Evolutionary conservation across 1,140 invertebrate genomes (phyloP), one percentile per base, ranked within the genome.

Genomic region (Pachyrhynchus sulphureomaculatus): DNA sequence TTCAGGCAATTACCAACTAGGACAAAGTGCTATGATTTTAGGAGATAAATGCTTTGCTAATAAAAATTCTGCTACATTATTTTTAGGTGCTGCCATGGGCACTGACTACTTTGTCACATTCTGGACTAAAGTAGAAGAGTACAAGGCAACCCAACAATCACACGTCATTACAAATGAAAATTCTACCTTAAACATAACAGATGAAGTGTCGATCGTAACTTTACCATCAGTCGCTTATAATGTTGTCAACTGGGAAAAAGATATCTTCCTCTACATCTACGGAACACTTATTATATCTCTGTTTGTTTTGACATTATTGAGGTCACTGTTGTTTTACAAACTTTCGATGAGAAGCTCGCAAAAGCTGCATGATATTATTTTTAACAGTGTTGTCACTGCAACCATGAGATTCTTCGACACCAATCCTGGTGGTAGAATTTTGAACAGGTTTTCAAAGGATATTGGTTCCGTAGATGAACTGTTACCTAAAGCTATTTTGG

Each of bases 361-460:
- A 52, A 81, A 78, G 34, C 71, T 91, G 1, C 89, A 91, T 71
- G 83, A 89, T 63, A 75, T 71, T 21, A 86, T 88, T 78, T 91
- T 91, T 71, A 67, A 72, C 18, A 78, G 79, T 29, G 74, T 88
- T 8, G 77, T 89, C 2, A 72, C 76, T 32, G 77, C 80, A 0
- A 74, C 86, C 0, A 93, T 95, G 88, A 73, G 83, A 9, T 96
- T 95, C 77, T 95, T 95, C 70, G 89, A 95, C 67, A 82, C 80
- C 0, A 95, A 91, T 77, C 88, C 91, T 3, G 86, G 86, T 60
- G 93, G 78, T 52, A 67, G 76, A 60, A 71, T 69, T 56, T 60
- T 77, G 12, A 77, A 77, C 56, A 64, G 75, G 18, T 77, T 77
- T 59, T 72, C 74, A 1, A 77, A 76, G 56, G 81, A 83, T 69